These are phyloP conservation scores for Coregonus ussuriensis DNA, from an alignment of 2,797 vertebrate genomes.

Conservation along the genomic window DNA sequence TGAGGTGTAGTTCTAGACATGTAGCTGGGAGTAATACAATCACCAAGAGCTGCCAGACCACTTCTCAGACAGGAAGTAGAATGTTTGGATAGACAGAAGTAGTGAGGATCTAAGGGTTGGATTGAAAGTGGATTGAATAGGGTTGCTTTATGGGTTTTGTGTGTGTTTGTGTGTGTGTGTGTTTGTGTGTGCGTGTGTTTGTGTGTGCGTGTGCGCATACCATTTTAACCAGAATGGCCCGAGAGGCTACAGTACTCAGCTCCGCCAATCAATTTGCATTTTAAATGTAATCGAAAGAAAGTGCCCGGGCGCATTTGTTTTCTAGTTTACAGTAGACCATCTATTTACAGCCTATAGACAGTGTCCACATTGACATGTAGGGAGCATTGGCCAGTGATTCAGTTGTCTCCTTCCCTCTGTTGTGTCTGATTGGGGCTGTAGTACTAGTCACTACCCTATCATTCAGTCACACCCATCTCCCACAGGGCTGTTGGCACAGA, in stretches of 20 bases:
- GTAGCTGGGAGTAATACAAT: slow-evolving; percentile 54
- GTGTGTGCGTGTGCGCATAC: background rate
- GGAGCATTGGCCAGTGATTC: background rate
- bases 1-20: slow-evolving; percentile 54
- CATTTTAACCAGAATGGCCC: background rate
- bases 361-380: too few relatives aligned
- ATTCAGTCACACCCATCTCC: background rate
- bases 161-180: background rate
- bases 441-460: background rate
- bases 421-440: background rate
- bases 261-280: background rate
- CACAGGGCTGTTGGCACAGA: slow-evolving; percentile 3
- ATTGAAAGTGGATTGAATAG: too few relatives aligned
- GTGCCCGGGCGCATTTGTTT: background rate
- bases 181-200: slow-evolving; percentile 5
- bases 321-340: too few relatives aligned
- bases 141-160: too few relatives aligned
- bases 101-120: too few relatives aligned
- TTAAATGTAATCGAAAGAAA: background rate
- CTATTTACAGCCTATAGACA: too few relatives aligned
- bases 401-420: background rate
- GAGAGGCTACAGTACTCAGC: background rate
- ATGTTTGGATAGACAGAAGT: too few relatives aligned
- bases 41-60: background rate
- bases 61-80: background rate